Percentiles rank a stretch among this genome's conserved stretches.
phyloP scores from a whole-genome alignment of 2,888 invertebrate species.

The Caenorhabditis sulstoni region DNA sequence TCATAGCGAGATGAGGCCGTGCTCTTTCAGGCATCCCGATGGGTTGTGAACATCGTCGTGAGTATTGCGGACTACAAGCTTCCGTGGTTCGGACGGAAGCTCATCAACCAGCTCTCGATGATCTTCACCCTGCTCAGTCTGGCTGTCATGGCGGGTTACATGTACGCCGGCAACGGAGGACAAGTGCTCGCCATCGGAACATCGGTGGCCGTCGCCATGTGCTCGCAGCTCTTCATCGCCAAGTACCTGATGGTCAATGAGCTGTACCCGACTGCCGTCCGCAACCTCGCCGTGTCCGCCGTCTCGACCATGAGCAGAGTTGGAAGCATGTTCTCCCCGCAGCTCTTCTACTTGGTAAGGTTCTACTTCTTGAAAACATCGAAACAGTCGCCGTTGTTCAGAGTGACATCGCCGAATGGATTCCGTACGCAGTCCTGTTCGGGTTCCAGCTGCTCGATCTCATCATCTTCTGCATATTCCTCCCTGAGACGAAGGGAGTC shows the following conservation, averaged over 20 bases:
- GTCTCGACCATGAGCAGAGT: slow-evolving; percentile 68
- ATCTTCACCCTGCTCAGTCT: slow-evolving; percentile 43
- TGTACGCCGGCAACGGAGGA: slow-evolving; percentile 36
- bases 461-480: slow-evolving; percentile 39
- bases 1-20: too few relatives aligned
- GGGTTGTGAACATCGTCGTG: slow-evolving; percentile 67
- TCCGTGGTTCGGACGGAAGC: slow-evolving; percentile 65
- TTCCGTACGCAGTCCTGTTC: slow-evolving; percentile 54
- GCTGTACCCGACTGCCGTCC: slow-evolving; percentile 74
- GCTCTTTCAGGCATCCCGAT: slow-evolving; percentile 62
- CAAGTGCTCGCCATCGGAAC: slow-evolving; percentile 56
- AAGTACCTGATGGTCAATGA: slow-evolving; percentile 63
- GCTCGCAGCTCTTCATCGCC: slow-evolving; percentile 62
- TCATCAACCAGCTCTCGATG: slow-evolving; percentile 64
- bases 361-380: neutral
- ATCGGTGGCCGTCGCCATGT: slow-evolving; percentile 67
- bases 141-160: slow-evolving; percentile 32
- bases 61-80: slow-evolving; percentile 66
- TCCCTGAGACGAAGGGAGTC: slow-evolving; percentile 62
- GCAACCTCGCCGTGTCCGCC: slow-evolving; percentile 73
- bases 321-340: slow-evolving; percentile 73
- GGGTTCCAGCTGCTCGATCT: slow-evolving; percentile 45
- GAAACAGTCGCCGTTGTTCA: slow-evolving; percentile 23
- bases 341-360: slow-evolving; percentile 70
- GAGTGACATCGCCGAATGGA: slow-evolving; percentile 46